A percentile compares a stretch with the other conserved stretches of the same genome.
Conservation (phyloP, 1,140 invertebrate genomes). For the Drosophila dunni region DNA sequence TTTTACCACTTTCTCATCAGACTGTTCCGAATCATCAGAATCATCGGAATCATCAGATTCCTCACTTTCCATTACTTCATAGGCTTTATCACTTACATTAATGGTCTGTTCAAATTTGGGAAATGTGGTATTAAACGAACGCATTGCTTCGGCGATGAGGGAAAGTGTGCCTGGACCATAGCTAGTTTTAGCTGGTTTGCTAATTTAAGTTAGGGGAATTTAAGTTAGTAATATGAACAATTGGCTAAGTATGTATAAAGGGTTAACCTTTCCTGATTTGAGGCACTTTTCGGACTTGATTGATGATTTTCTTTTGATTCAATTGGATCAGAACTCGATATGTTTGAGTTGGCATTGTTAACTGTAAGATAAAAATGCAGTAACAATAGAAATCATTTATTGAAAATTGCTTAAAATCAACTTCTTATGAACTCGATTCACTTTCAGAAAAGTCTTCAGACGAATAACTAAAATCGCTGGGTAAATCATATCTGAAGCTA, state of each 20-base stretch:
- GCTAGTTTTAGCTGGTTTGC: background rate
- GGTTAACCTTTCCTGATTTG: background rate
- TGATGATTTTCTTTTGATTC: background rate
- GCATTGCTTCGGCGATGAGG: conserved; percentile 19
- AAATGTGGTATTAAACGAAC: background rate
- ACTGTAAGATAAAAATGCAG: no score
- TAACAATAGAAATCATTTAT: no score
- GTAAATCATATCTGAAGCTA: no score
- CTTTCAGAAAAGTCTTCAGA: no score
- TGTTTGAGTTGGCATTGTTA: conserved; percentile 1
- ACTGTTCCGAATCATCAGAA: background rate
- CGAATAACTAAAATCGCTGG: no score
- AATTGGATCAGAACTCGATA: background rate
- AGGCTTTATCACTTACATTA: background rate
- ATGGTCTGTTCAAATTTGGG: background rate
- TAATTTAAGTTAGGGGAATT: background rate
- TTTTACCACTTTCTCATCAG: background rate
- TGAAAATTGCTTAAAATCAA: no score
- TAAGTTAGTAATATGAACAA: background rate
- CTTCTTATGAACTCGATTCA: no score
- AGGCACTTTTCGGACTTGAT: background rate
- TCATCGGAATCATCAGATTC: background rate
- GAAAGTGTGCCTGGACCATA: background rate
- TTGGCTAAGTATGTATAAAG: background rate
- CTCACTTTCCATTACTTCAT: background rate